Percentiles rank a stretch among this genome's conserved stretches.
These are phyloP conservation scores for Epinephelus malabaricus DNA, from an alignment of 2,797 vertebrate genomes.

Conservation along the genomic window DNA sequence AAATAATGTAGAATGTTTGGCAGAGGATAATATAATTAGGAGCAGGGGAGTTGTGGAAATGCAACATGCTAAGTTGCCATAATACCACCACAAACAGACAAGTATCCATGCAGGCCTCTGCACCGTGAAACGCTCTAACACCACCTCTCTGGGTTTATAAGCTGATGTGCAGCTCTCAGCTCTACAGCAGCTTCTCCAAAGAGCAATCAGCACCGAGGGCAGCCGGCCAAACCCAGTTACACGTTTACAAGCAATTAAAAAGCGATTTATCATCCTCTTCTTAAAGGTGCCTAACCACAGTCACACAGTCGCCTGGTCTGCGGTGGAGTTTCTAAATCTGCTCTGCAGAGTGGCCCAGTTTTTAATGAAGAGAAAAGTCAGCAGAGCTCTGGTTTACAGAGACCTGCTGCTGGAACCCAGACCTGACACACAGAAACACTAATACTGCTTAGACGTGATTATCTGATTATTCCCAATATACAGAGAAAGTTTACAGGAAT, in stretches of 20 bases:
- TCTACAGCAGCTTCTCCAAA: slow-evolving; percentile 43
- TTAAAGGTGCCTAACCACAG: slow-evolving; percentile 81
- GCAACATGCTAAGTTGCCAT: slow-evolving; percentile 60
- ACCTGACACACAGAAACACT: slow-evolving; percentile 23
- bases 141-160: background rate
- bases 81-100: slow-evolving; percentile 50
- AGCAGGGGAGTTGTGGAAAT: slow-evolving; percentile 48
- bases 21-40: slow-evolving; percentile 27
- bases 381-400: slow-evolving; percentile 20
- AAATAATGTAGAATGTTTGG: slow-evolving; percentile 56
- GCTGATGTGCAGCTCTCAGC: slow-evolving; percentile 14
- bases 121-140: background rate
- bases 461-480: background rate
- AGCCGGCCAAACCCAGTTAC: slow-evolving; percentile 55
- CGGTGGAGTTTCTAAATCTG: slow-evolving; percentile 64
- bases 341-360: slow-evolving; percentile 53
- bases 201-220: slow-evolving; percentile 65
- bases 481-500: background rate
- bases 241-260: slow-evolving; percentile 82
- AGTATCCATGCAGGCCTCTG: slow-evolving; percentile 41
- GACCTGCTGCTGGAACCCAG: slow-evolving; percentile 15
- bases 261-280: slow-evolving; percentile 73
- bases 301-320: slow-evolving; percentile 74
- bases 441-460: slow-evolving; percentile 1
- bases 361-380: slow-evolving; percentile 61